phyloP scores from a whole-genome alignment of 2,888 invertebrate species.

The Melipona bicolor region DNA sequence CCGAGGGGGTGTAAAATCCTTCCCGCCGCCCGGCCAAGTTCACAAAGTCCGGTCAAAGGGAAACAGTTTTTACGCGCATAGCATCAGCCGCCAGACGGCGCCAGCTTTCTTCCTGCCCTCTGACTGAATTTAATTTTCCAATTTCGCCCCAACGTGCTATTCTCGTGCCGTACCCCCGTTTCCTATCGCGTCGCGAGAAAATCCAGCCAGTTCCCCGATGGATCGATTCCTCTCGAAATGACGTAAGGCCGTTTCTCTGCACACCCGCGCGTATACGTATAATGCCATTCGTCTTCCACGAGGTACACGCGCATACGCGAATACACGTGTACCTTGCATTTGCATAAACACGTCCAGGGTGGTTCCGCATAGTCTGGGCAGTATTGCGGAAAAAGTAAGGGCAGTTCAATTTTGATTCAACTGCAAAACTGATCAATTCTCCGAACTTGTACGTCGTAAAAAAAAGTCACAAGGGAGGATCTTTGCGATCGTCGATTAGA shows the following conservation, averaged over 20 bases:
- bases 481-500: slow-evolving; percentile 91
- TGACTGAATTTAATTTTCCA: slow-evolving; percentile 56
- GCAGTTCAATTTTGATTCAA: too few species aligned
- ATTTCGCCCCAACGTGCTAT: slow-evolving; percentile 28
- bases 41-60: slow-evolving; percentile 19
- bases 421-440: slow-evolving; percentile 85
- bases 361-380: background rate
- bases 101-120: background rate
- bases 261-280: background rate
- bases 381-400: background rate
- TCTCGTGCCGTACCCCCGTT: slow-evolving; percentile 28
- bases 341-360: background rate
- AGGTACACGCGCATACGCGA: background rate
- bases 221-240: slow-evolving; percentile 69
- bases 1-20: background rate
- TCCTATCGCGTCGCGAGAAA: slow-evolving; percentile 30
- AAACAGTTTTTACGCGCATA: slow-evolving; percentile 7
- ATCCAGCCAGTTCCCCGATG: slow-evolving; percentile 59
- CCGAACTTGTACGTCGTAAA: slow-evolving; percentile 89
- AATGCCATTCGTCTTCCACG: background rate
- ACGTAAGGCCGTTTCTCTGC: slow-evolving; percentile 31
- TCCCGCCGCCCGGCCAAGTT: background rate
- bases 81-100: background rate
- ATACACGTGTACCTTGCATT: background rate
- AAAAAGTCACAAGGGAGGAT: slow-evolving; percentile 92